These are phyloP conservation scores for Cyanocitta stelleri DNA, from an alignment of 2,113 vertebrate genomes.

Conservation along the genomic window DNA sequence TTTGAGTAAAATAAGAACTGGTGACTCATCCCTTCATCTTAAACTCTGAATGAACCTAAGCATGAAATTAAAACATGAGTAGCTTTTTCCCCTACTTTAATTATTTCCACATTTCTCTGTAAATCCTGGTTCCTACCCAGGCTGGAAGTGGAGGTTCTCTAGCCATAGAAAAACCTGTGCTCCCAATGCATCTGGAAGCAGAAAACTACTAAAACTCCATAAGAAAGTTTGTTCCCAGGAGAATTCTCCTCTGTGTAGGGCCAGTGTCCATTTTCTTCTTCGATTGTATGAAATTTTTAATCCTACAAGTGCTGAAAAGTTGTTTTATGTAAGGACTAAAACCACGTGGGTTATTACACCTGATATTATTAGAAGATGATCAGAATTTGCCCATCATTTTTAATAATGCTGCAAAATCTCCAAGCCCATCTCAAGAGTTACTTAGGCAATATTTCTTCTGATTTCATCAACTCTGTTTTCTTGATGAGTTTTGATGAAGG, in stretches of 20 bases:
- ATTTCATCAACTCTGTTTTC: neutral
- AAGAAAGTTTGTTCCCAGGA: neutral
- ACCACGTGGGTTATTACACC: neutral
- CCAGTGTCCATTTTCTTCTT: neutral
- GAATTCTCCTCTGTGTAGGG: neutral
- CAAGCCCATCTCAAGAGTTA: neutral
- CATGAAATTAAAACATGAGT: conserved; percentile 40
- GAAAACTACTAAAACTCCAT: neutral
- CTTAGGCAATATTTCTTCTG: neutral
- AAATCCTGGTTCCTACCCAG: neutral
- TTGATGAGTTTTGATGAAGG: neutral
- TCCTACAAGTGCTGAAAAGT: neutral
- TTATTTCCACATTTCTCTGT: conserved; percentile 30
- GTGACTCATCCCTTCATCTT: conserved; percentile 12
- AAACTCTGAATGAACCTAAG: conserved; percentile 44
- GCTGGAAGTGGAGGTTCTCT: neutral
- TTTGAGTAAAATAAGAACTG: neutral
- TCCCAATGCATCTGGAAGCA: neutral
- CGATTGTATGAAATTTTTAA: neutral
- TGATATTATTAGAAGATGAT: neutral
- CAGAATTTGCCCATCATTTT: neutral
- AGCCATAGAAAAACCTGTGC: neutral
- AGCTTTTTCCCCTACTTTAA: neutral
- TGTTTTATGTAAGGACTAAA: neutral
- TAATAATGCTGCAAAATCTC: neutral